Conservation (phyloP, 2,797 vertebrate genomes). For the Trachurus trachurus region DNA sequence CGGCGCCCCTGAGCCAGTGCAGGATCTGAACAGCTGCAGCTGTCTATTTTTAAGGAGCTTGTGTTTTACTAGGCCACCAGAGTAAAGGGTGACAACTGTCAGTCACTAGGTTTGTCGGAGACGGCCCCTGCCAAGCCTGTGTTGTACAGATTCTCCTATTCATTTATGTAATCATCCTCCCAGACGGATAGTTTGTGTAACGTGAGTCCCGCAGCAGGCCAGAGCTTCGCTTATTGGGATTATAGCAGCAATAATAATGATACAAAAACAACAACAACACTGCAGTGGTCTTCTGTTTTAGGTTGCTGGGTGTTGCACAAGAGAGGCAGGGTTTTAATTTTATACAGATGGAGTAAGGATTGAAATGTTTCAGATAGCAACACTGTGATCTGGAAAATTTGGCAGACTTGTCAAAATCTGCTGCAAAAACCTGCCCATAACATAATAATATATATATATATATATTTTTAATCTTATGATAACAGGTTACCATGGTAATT, state of each 20-base stretch:
- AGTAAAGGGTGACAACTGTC: slow-evolving; percentile 72
- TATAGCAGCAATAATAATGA: not conserved
- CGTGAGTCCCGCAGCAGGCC: not conserved
- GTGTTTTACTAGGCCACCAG: slow-evolving; percentile 70
- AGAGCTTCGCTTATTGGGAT: not conserved
- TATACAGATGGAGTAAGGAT: slow-evolving; percentile 54
- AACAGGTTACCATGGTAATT: slow-evolving; percentile 67
- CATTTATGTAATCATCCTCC: slow-evolving; percentile 7
- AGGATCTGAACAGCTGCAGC: slow-evolving; percentile 83
- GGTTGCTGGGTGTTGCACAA: slow-evolving; percentile 8
- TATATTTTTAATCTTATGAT: slow-evolving; percentile 48
- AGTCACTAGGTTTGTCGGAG: slow-evolving; percentile 38
- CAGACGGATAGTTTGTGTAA: slow-evolving; percentile 2
- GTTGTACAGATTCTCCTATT: slow-evolving; percentile 8
- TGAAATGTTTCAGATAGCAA: slow-evolving; percentile 35
- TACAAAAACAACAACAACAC: too few relatives aligned
- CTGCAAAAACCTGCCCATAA: slow-evolving; percentile 45
- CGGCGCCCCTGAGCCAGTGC: slow-evolving; percentile 67
- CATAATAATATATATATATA: slow-evolving; percentile 33
- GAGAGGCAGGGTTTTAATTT: not conserved
- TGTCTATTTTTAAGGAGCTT: slow-evolving; percentile 80
- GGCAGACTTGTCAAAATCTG: slow-evolving; percentile 63
- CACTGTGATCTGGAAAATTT: slow-evolving; percentile 46
- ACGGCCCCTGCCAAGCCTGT: slow-evolving; percentile 17
- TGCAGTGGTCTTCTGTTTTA: slow-evolving; percentile 7